phyloP scores from a whole-genome alignment of 2,113 vertebrate species.

The Aspiorhynchus laticeps region DNA sequence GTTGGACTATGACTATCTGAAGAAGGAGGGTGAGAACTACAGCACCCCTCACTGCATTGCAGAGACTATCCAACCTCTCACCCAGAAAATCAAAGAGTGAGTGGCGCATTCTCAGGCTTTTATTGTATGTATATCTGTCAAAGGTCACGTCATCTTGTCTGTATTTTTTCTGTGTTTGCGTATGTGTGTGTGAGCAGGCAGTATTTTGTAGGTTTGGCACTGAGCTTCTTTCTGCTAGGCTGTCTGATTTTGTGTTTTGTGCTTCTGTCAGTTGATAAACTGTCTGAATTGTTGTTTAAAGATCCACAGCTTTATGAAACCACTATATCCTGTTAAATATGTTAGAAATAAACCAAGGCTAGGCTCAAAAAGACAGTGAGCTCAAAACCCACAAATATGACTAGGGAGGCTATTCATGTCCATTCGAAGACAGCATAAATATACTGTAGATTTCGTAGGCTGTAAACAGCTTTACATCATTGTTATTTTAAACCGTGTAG shows the following conservation, averaged over 20 bases:
- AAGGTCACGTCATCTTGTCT: not conserved
- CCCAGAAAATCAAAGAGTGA: slow-evolving; percentile 65
- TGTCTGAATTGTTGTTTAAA: not conserved
- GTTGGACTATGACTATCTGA: slow-evolving; percentile 75
- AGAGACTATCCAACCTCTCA: slow-evolving; percentile 65
- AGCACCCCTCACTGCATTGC: slow-evolving; percentile 70
- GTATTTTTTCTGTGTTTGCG: not conserved
- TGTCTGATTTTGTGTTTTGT: not conserved
- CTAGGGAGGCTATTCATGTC: too few relatives aligned
- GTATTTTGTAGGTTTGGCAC: not conserved
- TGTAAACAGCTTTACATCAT: not conserved
- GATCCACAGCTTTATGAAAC: not conserved
- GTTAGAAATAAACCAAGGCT: too few relatives aligned
- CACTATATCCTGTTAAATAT: not conserved
- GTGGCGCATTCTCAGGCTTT: not conserved
- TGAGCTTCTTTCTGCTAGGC: not conserved
- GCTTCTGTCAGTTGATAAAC: not conserved
- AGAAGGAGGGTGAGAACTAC: slow-evolving; percentile 64
- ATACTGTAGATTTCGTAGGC: not conserved
- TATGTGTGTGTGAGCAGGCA: not conserved
- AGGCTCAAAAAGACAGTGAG: too few relatives aligned
- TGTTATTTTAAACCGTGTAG: not conserved
- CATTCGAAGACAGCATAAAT: too few relatives aligned
- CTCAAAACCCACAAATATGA: too few relatives aligned
- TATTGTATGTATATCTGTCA: not conserved